These are phyloP conservation scores for Habrosyne pyritoides DNA, from an alignment of 2,888 invertebrate genomes.

Conservation along the genomic window DNA sequence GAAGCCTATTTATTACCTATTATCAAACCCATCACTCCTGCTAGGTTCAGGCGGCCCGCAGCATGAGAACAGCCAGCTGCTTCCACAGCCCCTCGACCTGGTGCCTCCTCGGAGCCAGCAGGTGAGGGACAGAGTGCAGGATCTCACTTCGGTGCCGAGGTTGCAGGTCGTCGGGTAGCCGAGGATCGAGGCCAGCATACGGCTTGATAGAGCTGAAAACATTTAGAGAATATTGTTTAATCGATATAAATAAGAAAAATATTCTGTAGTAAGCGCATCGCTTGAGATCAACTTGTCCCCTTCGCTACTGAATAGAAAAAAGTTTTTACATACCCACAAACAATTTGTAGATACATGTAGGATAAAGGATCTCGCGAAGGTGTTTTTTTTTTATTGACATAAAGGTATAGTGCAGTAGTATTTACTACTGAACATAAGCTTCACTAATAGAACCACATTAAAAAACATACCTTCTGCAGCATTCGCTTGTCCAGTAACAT, in stretches of 20 bases:
- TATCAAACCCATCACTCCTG: slow-evolving; percentile 48
- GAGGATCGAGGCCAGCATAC: slow-evolving; percentile 82
- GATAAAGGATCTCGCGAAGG: too few species aligned
- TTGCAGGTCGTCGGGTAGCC: slow-evolving; percentile 84
- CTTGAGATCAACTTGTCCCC: too few species aligned
- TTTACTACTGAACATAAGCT: too few species aligned
- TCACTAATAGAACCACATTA: too few species aligned
- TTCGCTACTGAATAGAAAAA: too few species aligned
- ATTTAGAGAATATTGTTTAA: neutral
- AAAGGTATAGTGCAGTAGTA: too few species aligned
- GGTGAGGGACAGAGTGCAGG: slow-evolving; percentile 88
- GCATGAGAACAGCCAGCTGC: slow-evolving; percentile 89
- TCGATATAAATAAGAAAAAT: too few species aligned
- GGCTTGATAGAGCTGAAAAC: slow-evolving; percentile 64
- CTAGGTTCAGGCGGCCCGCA: slow-evolving; percentile 64
- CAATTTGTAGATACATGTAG: too few species aligned
- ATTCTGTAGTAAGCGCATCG: too few species aligned
- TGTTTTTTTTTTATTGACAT: too few species aligned
- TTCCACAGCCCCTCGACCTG: slow-evolving; percentile 86
- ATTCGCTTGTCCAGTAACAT: slow-evolving; percentile 51
- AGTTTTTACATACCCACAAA: too few species aligned
- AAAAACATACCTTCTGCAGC: slow-evolving; percentile 55
- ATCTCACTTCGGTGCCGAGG: slow-evolving; percentile 82
- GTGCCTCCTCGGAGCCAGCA: slow-evolving; percentile 91
- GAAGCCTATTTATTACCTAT: too few species aligned